Conservation (phyloP, 2,888 invertebrate species). For the Zaprionus lineosus region DNA sequence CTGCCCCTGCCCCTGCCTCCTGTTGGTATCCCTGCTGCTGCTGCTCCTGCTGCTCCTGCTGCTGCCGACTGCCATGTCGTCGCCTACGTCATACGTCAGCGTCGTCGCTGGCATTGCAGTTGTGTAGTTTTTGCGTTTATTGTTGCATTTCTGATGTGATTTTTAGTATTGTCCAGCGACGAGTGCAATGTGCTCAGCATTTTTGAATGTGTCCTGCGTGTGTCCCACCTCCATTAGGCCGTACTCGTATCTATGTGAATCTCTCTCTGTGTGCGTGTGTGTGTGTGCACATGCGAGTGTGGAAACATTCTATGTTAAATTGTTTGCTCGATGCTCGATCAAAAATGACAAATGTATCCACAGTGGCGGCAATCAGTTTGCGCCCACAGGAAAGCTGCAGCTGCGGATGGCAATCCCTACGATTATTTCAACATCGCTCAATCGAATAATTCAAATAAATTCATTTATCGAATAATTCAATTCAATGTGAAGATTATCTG, state of each 20-base stretch:
- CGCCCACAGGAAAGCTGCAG: too few species aligned
- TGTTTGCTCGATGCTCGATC: slow-evolving; percentile 80
- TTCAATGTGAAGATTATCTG: too few species aligned
- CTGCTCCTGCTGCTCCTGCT: slow-evolving; percentile 5
- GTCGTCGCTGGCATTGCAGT: slow-evolving; percentile 36
- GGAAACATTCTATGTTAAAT: slow-evolving; percentile 62
- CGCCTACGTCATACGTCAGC: slow-evolving; percentile 49
- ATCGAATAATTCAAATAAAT: too few species aligned
- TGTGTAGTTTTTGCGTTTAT: slow-evolving; percentile 77
- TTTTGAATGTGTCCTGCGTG: slow-evolving; percentile 61
- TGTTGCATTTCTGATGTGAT: slow-evolving; percentile 79
- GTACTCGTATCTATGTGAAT: background rate
- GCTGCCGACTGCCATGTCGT: slow-evolving; percentile 54
- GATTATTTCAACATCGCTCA: too few species aligned
- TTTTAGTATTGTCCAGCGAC: slow-evolving; percentile 79
- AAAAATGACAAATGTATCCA: slow-evolving; percentile 78
- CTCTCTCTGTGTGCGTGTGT: background rate
- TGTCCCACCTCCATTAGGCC: background rate
- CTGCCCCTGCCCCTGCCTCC: slow-evolving; percentile 18
- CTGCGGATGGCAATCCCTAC: too few species aligned
- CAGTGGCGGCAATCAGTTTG: slow-evolving; percentile 42
- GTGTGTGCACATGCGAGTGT: slow-evolving; percentile 21
- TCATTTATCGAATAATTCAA: too few species aligned
- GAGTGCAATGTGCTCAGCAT: slow-evolving; percentile 73
- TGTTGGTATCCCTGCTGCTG: background rate